Evolutionary conservation across 2,888 invertebrate genomes (phyloP), one percentile per base, ranked within the genome.

Genomic region (Yponomeuta cagnagella): DNA sequence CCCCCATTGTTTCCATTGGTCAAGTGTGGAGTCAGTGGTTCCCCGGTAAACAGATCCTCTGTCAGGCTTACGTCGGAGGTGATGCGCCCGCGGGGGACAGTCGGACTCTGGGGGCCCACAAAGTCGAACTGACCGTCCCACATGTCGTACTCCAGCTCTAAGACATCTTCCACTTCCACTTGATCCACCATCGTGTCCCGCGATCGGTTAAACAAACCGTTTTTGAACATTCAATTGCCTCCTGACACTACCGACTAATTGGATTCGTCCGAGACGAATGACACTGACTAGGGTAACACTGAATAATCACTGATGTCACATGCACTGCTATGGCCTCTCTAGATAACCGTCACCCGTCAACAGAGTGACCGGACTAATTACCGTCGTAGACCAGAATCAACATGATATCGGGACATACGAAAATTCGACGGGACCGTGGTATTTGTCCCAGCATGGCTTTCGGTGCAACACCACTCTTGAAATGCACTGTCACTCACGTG

Each of bases 91-190:
- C 90, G 81, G 43, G 80, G 77, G 73, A 86, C 85, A 2, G 87
- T 82, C 1, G 88, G 83, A 4, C 85, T 90, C 77, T 92, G 93
- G 10, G 94, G 93, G 66, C 96, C 96, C 77, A 96, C 94, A 87
- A 96, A 96, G 88, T 96, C 96, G 80, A 97, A 97, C 89, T 97
- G 97, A 72, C 97, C 97, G 84, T 96, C 96, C 97, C 97, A 97
- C 94, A 96, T 95, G 82, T 97, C 97, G 86, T 96, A 96, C 86
- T 96, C 96, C 86, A 96, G 92, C 81, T 96, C 96, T 78, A 95
- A 86, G 81, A 93, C 94, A 77, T 94, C 94, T 80, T 89, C 93
- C 74, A 88, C 88, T 71, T 92, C 93, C 72, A 89, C 81, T 64
- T 86, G 80, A 74, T 92, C 92, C 80, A 86, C 87, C 90, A 92